Evolutionary conservation across 2,113 vertebrate genomes (phyloP), one percentile per base, ranked within the genome.

Genomic region (Cacatua alba): DNA sequence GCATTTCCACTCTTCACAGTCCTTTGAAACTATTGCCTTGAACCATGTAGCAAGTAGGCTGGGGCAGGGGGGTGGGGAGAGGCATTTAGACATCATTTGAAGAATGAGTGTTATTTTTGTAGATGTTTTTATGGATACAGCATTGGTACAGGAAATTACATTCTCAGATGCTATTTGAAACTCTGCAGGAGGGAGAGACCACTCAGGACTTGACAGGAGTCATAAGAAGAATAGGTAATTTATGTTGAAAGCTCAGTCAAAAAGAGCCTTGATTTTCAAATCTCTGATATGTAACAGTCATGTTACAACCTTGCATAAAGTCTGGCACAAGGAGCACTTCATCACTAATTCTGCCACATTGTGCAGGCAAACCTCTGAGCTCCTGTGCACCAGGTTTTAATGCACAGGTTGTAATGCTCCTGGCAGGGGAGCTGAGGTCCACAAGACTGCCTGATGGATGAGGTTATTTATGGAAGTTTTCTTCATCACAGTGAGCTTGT

Each of bases 281-380:
- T 70, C 43, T 79, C 43, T 1, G 0, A 2, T 25, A 59, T 4
- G 17, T 60, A 20, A 65, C 39, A 35, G 41, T 49, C 2, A 1
- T 31, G 7, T 52, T 74, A 29, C 20, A 67, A 13, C 37, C 55
- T 85, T 59, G 74, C 65, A 64, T 44, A 23, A 86, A 72, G 24
- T 44, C 15, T 64, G 77, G 28, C 25, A 43, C 7, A 4, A 67
- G 17, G 14, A 64, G 26, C 28, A 28, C 63, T 71, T 88, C 4
- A 28, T 41, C 28, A 55, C 23, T 53, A 31, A 10, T 33, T 75
- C 46, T 81, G 25, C 33, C 3, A 2, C 11, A 15, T n/a, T 51
- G 31, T 0, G 1, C 24, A 33, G 14, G 10, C 35, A 57, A 65
- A 19, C 44, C 24, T 51, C 41, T 60, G 59, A 57, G 21, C 12